Evolutionary conservation across 2,113 vertebrate species (phyloP).

Genomic region (Chaenogobius annularis): DNA sequence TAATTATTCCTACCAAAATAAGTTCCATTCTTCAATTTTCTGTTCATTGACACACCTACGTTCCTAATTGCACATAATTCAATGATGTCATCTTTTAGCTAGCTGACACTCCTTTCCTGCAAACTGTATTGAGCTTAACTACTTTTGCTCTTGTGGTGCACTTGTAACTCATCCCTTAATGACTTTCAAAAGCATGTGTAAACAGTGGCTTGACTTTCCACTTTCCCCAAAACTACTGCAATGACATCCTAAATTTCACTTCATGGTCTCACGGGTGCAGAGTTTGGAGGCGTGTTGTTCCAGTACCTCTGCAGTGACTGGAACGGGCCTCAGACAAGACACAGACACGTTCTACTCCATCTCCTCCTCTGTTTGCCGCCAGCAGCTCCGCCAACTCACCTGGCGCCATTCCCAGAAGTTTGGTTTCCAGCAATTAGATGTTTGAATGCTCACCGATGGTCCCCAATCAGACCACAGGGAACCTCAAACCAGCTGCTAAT

Average conservation of each 20-base stretch:
- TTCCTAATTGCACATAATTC: background rate
- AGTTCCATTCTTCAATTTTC: background rate
- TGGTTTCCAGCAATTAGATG: slow-evolving; percentile 69
- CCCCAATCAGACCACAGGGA: slow-evolving; percentile 41
- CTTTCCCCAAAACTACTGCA: slow-evolving; percentile 62
- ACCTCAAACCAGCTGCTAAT: slow-evolving; percentile 46
- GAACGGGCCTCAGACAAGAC: slow-evolving; percentile 60
- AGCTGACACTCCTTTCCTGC: background rate
- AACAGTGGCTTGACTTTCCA: slow-evolving; percentile 67
- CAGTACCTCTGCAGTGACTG: slow-evolving; percentile 43
- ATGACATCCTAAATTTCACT: slow-evolving; percentile 63
- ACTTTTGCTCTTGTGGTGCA: slow-evolving; percentile 19
- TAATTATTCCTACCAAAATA: background rate
- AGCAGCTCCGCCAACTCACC: slow-evolving; percentile 60
- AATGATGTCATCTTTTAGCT: background rate
- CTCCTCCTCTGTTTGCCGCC: slow-evolving; percentile 60
- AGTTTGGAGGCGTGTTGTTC: slow-evolving; percentile 55
- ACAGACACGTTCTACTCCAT: slow-evolving; percentile 67
- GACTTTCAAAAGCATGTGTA: slow-evolving; percentile 58
- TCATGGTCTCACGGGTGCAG: slow-evolving; percentile 46
- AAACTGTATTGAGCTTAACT: background rate
- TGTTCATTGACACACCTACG: background rate
- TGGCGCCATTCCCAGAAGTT: slow-evolving; percentile 70
- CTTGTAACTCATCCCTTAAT: slow-evolving; percentile 48
- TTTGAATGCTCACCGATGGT: slow-evolving; percentile 58